Percentiles rank a stretch among this genome's conserved stretches.
Evolutionary conservation across 2,113 vertebrate genomes (phyloP).

Genomic region (Dicentrarchus labrax): DNA sequence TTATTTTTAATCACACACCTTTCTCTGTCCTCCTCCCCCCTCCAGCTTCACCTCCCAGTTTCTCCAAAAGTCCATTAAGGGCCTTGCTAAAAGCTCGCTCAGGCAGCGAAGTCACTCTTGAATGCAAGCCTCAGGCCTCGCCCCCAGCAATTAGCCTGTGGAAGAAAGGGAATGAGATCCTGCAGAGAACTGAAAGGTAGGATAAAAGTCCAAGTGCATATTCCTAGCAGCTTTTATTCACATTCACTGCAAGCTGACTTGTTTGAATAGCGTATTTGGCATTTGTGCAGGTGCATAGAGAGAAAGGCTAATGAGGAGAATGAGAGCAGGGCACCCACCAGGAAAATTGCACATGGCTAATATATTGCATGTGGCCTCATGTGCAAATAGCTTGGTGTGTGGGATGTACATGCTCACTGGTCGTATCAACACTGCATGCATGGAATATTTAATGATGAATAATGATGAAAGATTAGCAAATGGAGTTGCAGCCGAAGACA

Average conservation of each 20-base stretch:
- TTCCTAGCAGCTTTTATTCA: conserved; percentile 57
- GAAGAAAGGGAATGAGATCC: conserved; percentile 90
- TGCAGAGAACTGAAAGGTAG: conserved; percentile 92
- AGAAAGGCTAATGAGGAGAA: conserved; percentile 68
- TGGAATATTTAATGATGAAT: conserved; percentile 54
- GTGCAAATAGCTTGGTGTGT: conserved; percentile 42
- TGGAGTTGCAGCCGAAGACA: conserved; percentile 10
- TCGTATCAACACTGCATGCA: conserved; percentile 17
- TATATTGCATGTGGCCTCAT: conserved; percentile 20
- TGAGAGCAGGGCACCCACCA: conserved; percentile 20
- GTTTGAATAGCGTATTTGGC: conserved; percentile 66
- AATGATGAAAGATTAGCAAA: conserved; percentile 49
- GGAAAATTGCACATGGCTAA: conserved; percentile 52
- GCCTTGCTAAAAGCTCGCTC: conserved; percentile 89
- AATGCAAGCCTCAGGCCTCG: conserved; percentile 93
- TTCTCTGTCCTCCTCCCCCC: conserved; percentile 13
- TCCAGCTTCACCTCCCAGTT: conserved; percentile 93
- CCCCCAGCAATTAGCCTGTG: conserved; percentile 91
- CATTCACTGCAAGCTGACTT: conserved; percentile 35
- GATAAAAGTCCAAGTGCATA: conserved; percentile 58
- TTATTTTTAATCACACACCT: conserved; percentile 37
- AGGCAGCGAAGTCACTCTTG: conserved; percentile 91
- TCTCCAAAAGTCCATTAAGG: conserved; percentile 90
- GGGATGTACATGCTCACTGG: conserved; percentile 37
- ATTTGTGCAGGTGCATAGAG: conserved; percentile 64